Percentiles rank a stretch among this genome's conserved stretches.
These are phyloP conservation scores for Nylanderia fulva DNA, from an alignment of 1,140 invertebrate genomes.

Conservation along the genomic window DNA sequence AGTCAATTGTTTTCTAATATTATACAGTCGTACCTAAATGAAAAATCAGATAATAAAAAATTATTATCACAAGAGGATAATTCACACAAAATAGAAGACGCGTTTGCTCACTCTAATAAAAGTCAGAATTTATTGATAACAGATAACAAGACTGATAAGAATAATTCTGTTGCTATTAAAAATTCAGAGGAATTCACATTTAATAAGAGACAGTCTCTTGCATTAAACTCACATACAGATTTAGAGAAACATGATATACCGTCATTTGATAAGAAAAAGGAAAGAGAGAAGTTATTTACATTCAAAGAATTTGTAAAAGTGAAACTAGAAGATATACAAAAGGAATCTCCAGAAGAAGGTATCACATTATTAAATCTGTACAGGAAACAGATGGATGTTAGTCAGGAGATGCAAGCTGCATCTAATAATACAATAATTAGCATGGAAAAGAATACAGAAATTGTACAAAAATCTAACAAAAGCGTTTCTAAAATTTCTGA, in stretches of 20 bases:
- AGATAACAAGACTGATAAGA: not conserved
- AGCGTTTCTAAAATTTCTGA: not conserved
- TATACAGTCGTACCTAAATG: constrained; percentile 49
- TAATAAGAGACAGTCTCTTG: not conserved
- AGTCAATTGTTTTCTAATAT: constrained; percentile 72
- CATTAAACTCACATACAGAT: not conserved
- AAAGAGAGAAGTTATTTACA: not conserved
- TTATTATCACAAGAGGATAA: not conserved
- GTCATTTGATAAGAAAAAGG: not conserved
- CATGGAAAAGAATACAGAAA: not conserved
- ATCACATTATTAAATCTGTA: constrained; percentile 41
- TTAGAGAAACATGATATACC: not conserved
- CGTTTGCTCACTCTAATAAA: not conserved
- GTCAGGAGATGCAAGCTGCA: not conserved
- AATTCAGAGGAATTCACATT: not conserved
- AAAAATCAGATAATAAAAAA: not conserved
- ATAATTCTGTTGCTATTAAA: not conserved
- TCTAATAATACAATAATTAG: not conserved
- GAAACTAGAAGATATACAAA: constrained; percentile 31
- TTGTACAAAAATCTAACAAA: not conserved
- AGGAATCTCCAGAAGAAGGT: constrained; percentile 34
- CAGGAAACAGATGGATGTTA: constrained; percentile 42
- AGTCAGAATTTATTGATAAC: not conserved
- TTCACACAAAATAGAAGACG: not conserved
- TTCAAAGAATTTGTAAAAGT: constrained; percentile 69